A percentile compares a stretch with the other conserved stretches of the same genome.
Evolutionary conservation across 2,888 invertebrate genomes (phyloP).

Genomic region (Stegana nigrithorax): DNA sequence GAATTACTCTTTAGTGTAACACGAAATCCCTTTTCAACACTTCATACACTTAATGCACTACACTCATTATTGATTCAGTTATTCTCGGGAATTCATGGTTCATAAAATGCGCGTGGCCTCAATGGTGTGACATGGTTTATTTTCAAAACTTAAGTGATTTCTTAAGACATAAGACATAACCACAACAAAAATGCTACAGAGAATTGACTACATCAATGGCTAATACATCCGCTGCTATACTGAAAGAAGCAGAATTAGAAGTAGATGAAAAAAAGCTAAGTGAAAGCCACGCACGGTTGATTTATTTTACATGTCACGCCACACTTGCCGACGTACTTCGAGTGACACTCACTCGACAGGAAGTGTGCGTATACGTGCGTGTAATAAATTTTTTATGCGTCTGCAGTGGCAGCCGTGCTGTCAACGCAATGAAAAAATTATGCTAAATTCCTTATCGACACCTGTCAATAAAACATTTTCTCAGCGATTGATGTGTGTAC

Average conservation of each 20-base stretch:
- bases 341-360: constrained; percentile 38
- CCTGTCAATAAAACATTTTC: constrained; percentile 52
- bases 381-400: constrained; percentile 12
- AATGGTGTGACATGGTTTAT: too few species aligned
- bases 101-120: too few species aligned
- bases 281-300: constrained; percentile 38
- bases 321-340: constrained; percentile 50
- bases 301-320: constrained; percentile 59
- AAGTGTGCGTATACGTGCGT: background rate
- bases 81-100: too few species aligned
- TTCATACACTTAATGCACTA: too few species aligned
- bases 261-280: too few species aligned
- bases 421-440: constrained; percentile 38
- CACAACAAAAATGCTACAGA: too few species aligned
- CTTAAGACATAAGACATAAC: too few species aligned
- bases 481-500: constrained; percentile 4
- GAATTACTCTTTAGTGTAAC: too few species aligned
- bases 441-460: constrained; percentile 60
- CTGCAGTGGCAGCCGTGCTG: background rate
- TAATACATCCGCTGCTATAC: background rate
- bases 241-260: too few species aligned
- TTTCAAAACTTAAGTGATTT: too few species aligned
- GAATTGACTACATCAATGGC: constrained; percentile 2
- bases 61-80: too few species aligned
- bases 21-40: too few species aligned